These are phyloP conservation scores for Drepanosiphum platanoidis DNA, from an alignment of 2,888 invertebrate species.

Conservation along the genomic window DNA sequence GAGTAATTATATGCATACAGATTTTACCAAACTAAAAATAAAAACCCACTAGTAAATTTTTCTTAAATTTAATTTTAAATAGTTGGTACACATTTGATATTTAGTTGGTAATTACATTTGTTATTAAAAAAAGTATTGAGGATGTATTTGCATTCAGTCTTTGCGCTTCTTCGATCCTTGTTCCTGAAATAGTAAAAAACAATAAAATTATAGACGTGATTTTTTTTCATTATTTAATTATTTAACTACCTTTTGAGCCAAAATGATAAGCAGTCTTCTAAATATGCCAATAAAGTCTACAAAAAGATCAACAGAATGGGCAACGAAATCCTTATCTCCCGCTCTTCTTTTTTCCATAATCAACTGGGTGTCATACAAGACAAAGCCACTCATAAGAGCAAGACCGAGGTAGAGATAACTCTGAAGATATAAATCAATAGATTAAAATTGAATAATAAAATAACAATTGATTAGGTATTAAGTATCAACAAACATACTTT, in stretches of 20 bases:
- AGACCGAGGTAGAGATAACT: slow-evolving; percentile 88
- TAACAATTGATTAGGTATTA: background rate
- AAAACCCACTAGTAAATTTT: slow-evolving; percentile 44
- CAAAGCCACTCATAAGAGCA: slow-evolving; percentile 91
- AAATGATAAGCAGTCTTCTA: slow-evolving; percentile 88
- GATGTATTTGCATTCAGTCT: slow-evolving; percentile 51
- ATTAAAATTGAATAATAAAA: background rate
- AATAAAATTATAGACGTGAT: background rate
- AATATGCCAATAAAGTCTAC: slow-evolving; percentile 95
- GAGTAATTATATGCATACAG: slow-evolving; percentile 34
- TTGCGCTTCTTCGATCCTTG: slow-evolving; percentile 61
- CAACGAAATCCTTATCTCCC: slow-evolving; percentile 92
- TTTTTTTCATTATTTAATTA: background rate
- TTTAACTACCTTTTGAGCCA: slow-evolving; percentile 84
- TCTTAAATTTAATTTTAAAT: slow-evolving; percentile 43
- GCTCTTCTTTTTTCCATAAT: slow-evolving; percentile 91
- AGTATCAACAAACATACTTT: slow-evolving; percentile 71
- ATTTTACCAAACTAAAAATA: slow-evolving; percentile 39
- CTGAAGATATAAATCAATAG: slow-evolving; percentile 69
- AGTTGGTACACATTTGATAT: slow-evolving; percentile 49
- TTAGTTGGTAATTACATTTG: slow-evolving; percentile 39
- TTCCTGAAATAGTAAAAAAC: slow-evolving; percentile 35
- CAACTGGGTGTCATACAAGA: slow-evolving; percentile 96
- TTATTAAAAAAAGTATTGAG: slow-evolving; percentile 24
- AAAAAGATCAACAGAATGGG: slow-evolving; percentile 92